These are phyloP conservation scores for Andinoacara biseriatus DNA, from an alignment of 2,113 vertebrate genomes.

Conservation along the genomic window DNA sequence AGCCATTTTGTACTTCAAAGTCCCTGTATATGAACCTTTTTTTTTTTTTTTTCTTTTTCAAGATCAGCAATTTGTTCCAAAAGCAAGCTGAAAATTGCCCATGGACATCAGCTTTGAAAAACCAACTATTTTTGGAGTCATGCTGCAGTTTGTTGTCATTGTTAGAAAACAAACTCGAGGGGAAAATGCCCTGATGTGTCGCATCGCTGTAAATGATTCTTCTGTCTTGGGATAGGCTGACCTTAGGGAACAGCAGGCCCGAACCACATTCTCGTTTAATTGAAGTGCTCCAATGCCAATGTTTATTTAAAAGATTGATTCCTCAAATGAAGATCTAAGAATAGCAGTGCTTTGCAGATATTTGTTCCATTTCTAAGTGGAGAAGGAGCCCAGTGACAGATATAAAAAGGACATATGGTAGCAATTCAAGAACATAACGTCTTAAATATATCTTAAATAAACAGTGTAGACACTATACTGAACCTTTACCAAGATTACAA, in stretches of 20 bases:
- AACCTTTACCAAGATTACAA: neutral
- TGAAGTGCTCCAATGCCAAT: constrained; percentile 55
- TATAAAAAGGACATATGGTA: neutral
- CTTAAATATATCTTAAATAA: neutral
- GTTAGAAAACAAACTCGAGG: constrained; percentile 60
- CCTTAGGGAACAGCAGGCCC: constrained; percentile 49
- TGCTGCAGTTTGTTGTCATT: constrained; percentile 58
- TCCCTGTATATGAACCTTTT: constrained; percentile 59
- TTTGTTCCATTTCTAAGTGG: constrained; percentile 10
- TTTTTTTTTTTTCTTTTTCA: constrained; percentile 37
- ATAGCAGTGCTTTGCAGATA: constrained; percentile 13
- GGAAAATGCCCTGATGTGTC: constrained; percentile 24
- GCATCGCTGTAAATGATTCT: constrained; percentile 42
- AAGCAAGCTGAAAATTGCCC: constrained; percentile 52
- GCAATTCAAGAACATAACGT: neutral
- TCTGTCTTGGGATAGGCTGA: constrained; percentile 55
- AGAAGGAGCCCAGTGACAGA: neutral
- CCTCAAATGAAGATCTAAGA: constrained; percentile 41
- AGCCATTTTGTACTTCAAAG: constrained; percentile 75
- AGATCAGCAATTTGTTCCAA: constrained; percentile 66
- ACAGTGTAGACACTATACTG: neutral
- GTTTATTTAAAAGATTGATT: constrained; percentile 71
- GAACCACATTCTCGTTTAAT: constrained; percentile 59
- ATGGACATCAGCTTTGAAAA: constrained; percentile 57
- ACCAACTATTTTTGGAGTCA: constrained; percentile 52